Percentiles rank a stretch among this genome's conserved stretches.
Conservation (phyloP, 2,113 vertebrate species). For the Pelodiscus sinensis region DNA sequence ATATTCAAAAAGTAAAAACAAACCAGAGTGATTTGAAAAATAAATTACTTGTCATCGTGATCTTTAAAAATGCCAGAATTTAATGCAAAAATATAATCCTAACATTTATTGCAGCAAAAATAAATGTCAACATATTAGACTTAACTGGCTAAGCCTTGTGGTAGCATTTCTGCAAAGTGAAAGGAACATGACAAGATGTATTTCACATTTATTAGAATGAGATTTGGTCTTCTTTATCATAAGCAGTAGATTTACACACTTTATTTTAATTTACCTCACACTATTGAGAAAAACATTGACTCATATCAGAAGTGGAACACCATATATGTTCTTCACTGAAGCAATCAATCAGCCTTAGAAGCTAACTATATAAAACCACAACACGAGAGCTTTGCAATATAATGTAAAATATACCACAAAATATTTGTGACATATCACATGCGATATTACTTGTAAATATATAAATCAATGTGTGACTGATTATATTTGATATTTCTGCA, state of each 20-base stretch:
- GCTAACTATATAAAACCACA: constrained; percentile 75
- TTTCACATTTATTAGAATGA: constrained; percentile 82
- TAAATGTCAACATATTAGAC: constrained; percentile 88
- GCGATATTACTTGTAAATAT: background rate
- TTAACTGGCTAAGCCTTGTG: constrained; percentile 82
- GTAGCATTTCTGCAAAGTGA: constrained; percentile 81
- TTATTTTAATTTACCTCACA: constrained; percentile 83
- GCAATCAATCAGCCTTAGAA: constrained; percentile 73
- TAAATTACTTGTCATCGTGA: constrained; percentile 87
- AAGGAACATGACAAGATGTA: constrained; percentile 82
- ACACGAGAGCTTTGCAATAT: constrained; percentile 51
- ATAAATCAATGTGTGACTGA: background rate
- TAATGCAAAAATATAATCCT: constrained; percentile 88
- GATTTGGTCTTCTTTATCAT: constrained; percentile 83
- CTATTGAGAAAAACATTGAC: constrained; percentile 76
- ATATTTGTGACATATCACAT: constrained; percentile 24
- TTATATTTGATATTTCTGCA: background rate
- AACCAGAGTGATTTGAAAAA: constrained; percentile 82
- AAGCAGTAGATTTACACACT: constrained; percentile 82
- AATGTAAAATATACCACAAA: constrained; percentile 60
- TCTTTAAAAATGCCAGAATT: constrained; percentile 88
- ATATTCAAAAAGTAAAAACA: constrained; percentile 84
- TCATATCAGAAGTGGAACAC: constrained; percentile 71
- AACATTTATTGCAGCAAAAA: constrained; percentile 87
- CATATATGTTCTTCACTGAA: constrained; percentile 67